Evolutionary conservation across 2,888 invertebrate genomes (phyloP).

Genomic region (Platerodrilus igneus): DNA sequence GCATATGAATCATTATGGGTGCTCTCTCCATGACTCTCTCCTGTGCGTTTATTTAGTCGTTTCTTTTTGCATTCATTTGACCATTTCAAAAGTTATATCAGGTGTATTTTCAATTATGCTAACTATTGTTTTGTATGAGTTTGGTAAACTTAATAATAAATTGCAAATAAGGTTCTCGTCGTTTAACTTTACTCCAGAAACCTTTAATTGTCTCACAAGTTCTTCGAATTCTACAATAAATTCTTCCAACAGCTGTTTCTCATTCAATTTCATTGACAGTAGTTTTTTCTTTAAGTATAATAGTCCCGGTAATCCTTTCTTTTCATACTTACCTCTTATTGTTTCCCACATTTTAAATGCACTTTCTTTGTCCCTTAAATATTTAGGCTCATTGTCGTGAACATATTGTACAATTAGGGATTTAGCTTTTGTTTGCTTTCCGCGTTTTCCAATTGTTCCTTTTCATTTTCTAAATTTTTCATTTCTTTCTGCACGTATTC

Average conservation of each 20-base stretch:
- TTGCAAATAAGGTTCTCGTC: slow-evolving; percentile 19
- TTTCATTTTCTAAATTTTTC: no score
- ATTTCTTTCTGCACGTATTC: no score
- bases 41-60: slow-evolving; percentile 2
- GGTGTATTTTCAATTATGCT: slow-evolving; percentile 21
- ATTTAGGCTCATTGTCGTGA: slow-evolving; percentile 12
- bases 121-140: slow-evolving; percentile 22
- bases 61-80: slow-evolving; percentile 1
- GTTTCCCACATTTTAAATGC: slow-evolving; percentile 20
- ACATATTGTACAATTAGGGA: slow-evolving; percentile 5
- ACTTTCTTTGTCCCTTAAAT: slow-evolving; percentile 16
- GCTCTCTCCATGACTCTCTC: no score
- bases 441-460: no score
- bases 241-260: slow-evolving; percentile 13
- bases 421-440: slow-evolving; percentile 1
- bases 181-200: slow-evolving; percentile 13
- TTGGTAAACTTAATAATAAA: slow-evolving; percentile 18
- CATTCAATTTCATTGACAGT: slow-evolving; percentile 14
- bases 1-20: no score
- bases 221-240: slow-evolving; percentile 19
- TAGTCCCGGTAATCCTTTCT: slow-evolving; percentile 14
- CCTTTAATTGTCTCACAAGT: slow-evolving; percentile 16
- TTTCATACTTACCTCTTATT: slow-evolving; percentile 16
- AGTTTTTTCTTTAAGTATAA: slow-evolving; percentile 16
- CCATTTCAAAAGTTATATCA: background rate